Evolutionary conservation across 2,888 invertebrate genomes (phyloP).

Genomic region (Ochropleura plecta): DNA sequence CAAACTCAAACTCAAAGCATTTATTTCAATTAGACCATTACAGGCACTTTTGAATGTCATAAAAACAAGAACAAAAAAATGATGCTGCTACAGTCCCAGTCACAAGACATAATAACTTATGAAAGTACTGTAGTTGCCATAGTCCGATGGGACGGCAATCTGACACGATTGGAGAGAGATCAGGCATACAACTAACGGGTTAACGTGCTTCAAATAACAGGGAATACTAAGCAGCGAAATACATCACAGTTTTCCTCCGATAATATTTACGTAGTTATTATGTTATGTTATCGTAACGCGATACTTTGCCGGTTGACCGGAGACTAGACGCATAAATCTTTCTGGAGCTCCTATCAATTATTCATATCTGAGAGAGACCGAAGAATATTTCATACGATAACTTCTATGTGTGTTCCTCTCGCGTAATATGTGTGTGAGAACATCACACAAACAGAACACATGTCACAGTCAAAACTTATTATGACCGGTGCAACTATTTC

Average conservation of each 20-base stretch:
- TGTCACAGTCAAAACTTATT: background rate
- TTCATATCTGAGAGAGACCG: conserved; percentile 31
- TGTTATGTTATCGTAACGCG: conserved; percentile 26
- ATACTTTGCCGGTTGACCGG: conserved; percentile 35
- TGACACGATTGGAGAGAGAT: too few species aligned
- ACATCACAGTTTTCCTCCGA: background rate
- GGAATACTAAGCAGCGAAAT: background rate
- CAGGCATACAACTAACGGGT: too few species aligned
- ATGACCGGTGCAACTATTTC: background rate
- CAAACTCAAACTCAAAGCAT: too few species aligned
- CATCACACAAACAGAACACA: too few species aligned
- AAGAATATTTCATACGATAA: conserved; percentile 36
- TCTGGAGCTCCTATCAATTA: conserved; percentile 40
- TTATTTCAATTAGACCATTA: too few species aligned
- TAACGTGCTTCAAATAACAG: background rate
- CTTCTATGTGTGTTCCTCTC: background rate
- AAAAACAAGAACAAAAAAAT: too few species aligned
- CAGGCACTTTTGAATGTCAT: too few species aligned
- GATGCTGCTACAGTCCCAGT: too few species aligned
- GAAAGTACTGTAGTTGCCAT: too few species aligned
- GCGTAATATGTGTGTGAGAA: background rate
- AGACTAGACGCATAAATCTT: conserved; percentile 36
- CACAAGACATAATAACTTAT: too few species aligned
- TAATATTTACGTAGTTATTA: conserved; percentile 14
- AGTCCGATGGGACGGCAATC: too few species aligned